These are phyloP conservation scores for Drosophila percnosoma DNA, from an alignment of 2,888 invertebrate genomes.

Conservation along the genomic window DNA sequence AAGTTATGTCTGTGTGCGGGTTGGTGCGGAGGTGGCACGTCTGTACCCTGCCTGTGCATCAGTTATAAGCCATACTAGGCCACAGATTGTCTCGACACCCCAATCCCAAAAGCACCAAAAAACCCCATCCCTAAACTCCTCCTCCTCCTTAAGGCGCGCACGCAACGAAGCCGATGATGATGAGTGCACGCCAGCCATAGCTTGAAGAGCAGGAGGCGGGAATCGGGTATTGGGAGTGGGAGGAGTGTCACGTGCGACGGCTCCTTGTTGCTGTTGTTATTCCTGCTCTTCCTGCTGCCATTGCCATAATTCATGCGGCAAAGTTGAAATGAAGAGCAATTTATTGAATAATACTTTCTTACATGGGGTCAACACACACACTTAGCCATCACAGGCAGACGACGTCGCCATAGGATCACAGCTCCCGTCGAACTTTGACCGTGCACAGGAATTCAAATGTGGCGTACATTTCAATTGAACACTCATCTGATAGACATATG, in stretches of 20 bases:
- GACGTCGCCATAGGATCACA: slow-evolving; percentile 6
- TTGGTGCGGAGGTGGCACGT: slow-evolving; percentile 16
- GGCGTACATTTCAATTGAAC: slow-evolving; percentile 11
- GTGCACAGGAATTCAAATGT: slow-evolving; percentile 13
- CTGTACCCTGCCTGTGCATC: slow-evolving; percentile 67
- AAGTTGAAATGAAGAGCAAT: slow-evolving; percentile 71
- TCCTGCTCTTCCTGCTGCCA: slow-evolving; percentile 36
- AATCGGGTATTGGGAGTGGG: not conserved
- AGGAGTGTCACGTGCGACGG: slow-evolving; percentile 65
- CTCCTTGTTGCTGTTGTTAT: slow-evolving; percentile 27
- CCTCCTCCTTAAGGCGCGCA: slow-evolving; percentile 43
- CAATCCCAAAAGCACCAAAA: slow-evolving; percentile 8
- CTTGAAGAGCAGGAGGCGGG: slow-evolving; percentile 54
- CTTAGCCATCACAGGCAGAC: not conserved
- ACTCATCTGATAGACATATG: not conserved
- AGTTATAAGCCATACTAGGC: slow-evolving; percentile 79
- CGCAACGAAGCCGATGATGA: slow-evolving; percentile 74
- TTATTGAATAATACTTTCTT: slow-evolving; percentile 76
- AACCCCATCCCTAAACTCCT: slow-evolving; percentile 1
- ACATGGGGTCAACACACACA: slow-evolving; percentile 47
- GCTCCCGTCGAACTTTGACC: slow-evolving; percentile 21
- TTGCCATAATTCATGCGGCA: slow-evolving; percentile 73
- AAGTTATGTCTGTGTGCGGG: slow-evolving; percentile 65
- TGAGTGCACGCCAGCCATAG: slow-evolving; percentile 70
- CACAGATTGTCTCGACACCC: slow-evolving; percentile 76